Conservation (phyloP, 2,113 vertebrate genomes). For the Salvelinus namaycush region DNA sequence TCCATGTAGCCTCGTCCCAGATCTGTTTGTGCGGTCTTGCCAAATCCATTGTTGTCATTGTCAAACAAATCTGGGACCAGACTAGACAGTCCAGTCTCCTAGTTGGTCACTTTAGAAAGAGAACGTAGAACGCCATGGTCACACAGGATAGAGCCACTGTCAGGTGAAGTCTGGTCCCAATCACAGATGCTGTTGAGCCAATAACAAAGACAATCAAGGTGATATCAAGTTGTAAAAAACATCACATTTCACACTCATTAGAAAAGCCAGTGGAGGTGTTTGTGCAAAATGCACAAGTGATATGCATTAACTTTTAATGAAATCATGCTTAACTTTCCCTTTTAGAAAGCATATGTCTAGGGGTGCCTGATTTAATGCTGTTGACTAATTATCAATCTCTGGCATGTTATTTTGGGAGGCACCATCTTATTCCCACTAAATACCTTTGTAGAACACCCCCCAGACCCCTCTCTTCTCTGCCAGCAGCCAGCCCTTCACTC, state of each 20-base stretch:
- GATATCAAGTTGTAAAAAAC: background rate
- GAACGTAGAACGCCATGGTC: conserved; percentile 80
- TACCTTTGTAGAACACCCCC: conserved; percentile 97
- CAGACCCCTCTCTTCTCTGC: conserved; percentile 92
- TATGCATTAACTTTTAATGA: background rate
- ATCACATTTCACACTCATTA: background rate
- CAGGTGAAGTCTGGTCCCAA: conserved; percentile 79
- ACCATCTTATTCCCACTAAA: background rate
- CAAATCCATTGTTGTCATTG: background rate
- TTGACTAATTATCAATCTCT: too few species aligned
- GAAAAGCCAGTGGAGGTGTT: too few species aligned
- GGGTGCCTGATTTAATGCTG: too few species aligned
- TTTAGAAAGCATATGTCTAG: too few species aligned
- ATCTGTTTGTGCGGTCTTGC: too few species aligned
- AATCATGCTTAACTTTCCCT: background rate
- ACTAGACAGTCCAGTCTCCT: conserved; percentile 15
- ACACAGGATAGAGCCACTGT: conserved; percentile 77
- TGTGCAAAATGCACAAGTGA: too few species aligned
- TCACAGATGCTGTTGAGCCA: conserved; percentile 72
- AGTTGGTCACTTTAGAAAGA: conserved; percentile 86
- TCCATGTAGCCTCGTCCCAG: background rate
- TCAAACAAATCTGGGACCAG: background rate
- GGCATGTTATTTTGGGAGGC: too few species aligned
- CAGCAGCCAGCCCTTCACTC: conserved; percentile 88
- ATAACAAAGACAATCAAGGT: conserved; percentile 14